These are phyloP conservation scores for Equus przewalskii DNA, from an alignment of 2,113 vertebrate species.

Conservation along the genomic window DNA sequence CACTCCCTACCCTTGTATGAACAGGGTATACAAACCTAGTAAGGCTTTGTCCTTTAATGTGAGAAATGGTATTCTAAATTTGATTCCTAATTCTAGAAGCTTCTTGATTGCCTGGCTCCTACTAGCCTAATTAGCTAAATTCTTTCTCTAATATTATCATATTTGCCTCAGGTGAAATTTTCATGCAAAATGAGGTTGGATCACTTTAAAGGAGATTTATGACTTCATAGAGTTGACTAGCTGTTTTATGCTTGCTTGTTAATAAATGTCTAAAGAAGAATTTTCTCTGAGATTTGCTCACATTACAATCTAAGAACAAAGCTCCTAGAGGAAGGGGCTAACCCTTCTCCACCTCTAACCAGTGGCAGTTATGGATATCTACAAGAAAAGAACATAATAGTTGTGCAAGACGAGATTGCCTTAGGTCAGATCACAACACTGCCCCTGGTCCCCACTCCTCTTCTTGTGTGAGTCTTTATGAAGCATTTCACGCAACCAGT, in stretches of 20 bases:
- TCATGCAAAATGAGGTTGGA: constrained; percentile 28
- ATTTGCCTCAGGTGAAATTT: constrained; percentile 36
- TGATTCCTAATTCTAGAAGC: constrained; percentile 33
- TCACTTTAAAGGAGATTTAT: constrained; percentile 49
- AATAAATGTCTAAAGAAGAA: constrained; percentile 34
- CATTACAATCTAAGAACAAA: constrained; percentile 26
- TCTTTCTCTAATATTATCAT: constrained; percentile 50
- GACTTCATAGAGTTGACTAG: background rate
- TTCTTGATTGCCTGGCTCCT: constrained; percentile 24
- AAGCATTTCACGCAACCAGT: constrained; percentile 41
- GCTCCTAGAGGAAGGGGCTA: background rate
- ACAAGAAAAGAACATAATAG: background rate
- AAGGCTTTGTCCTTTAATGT: background rate
- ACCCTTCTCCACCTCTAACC: background rate
- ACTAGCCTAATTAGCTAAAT: constrained; percentile 43
- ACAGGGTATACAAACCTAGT: background rate
- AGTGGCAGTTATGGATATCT: background rate
- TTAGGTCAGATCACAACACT: background rate
- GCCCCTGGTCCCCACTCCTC: background rate
- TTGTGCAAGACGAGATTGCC: background rate
- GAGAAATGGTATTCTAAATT: constrained; percentile 8
- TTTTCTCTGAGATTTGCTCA: constrained; percentile 23
- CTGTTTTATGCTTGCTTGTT: constrained; percentile 28
- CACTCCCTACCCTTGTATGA: background rate
- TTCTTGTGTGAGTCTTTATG: constrained; percentile 17